A percentile compares a stretch with the other conserved stretches of the same genome.
phyloP scores from a whole-genome alignment of 2,797 vertebrate species.

The Peromyscus eremicus region DNA sequence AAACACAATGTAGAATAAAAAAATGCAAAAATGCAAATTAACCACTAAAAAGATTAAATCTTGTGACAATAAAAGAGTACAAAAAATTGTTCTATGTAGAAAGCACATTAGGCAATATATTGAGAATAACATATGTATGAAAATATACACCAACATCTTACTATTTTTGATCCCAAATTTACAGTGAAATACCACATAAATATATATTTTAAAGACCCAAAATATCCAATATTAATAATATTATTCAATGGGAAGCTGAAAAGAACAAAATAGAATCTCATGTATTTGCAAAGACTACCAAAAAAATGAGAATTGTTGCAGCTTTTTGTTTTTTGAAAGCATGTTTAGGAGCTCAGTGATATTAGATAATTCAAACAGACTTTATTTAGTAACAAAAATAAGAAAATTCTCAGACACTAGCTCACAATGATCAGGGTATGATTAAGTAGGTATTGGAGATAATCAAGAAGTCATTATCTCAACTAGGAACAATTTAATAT shows the following conservation, averaged over 20 bases:
- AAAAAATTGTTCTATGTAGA: neutral
- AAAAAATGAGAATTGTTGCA: neutral
- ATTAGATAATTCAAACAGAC: neutral
- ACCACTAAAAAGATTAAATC: neutral
- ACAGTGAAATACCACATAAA: neutral
- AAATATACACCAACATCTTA: neutral
- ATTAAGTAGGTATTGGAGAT: neutral
- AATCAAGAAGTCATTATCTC: neutral
- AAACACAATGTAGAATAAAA: neutral
- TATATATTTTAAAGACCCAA: neutral
- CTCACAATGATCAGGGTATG: fast-evolving
- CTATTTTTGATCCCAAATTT: neutral
- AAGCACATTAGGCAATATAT: neutral
- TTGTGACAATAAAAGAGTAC: neutral
- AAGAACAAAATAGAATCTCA: no score
- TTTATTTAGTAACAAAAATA: neutral
- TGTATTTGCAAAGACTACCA: neutral
- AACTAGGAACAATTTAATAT: neutral
- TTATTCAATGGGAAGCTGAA: neutral
- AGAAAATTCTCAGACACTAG: neutral
- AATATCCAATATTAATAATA: neutral
- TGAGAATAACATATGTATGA: neutral
- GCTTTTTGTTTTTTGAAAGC: neutral
- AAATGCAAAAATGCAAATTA: neutral
- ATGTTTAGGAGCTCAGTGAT: neutral